A percentile compares a stretch with the other conserved stretches of the same genome.
Conservation (phyloP, 2,888 invertebrate species). For the Cerceris ruficornis region DNA sequence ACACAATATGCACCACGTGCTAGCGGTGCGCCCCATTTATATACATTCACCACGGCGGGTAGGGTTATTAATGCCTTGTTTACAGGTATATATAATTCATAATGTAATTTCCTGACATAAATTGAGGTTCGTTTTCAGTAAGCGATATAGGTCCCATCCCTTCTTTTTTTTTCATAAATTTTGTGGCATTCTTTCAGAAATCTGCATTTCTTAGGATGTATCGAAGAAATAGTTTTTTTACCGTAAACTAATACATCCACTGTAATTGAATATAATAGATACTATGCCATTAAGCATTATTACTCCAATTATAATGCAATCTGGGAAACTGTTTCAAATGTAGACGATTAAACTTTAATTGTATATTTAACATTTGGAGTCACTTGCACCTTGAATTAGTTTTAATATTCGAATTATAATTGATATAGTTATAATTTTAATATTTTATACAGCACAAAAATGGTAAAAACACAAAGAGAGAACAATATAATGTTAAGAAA, state of each 20-base stretch:
- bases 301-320: too few relatives aligned
- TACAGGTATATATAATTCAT: slow-evolving; percentile 26
- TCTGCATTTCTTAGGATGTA: too few relatives aligned
- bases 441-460: too few relatives aligned
- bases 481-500: too few relatives aligned
- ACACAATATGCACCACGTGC: slow-evolving; percentile 46
- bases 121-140: not conserved
- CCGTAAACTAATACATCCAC: not conserved
- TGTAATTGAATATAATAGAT: not conserved
- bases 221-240: too few relatives aligned
- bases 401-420: too few relatives aligned
- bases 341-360: too few relatives aligned
- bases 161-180: not conserved
- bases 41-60: slow-evolving; percentile 38
- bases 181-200: not conserved
- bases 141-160: not conserved
- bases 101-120: not conserved
- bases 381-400: too few relatives aligned
- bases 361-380: too few relatives aligned
- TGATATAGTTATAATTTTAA: too few relatives aligned
- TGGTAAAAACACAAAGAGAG: too few relatives aligned
- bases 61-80: slow-evolving; percentile 41
- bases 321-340: too few relatives aligned
- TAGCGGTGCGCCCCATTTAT: slow-evolving; percentile 30
- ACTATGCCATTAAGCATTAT: not conserved